phyloP scores from a whole-genome alignment of 2,113 vertebrate genomes.

The Murina feae region DNA sequence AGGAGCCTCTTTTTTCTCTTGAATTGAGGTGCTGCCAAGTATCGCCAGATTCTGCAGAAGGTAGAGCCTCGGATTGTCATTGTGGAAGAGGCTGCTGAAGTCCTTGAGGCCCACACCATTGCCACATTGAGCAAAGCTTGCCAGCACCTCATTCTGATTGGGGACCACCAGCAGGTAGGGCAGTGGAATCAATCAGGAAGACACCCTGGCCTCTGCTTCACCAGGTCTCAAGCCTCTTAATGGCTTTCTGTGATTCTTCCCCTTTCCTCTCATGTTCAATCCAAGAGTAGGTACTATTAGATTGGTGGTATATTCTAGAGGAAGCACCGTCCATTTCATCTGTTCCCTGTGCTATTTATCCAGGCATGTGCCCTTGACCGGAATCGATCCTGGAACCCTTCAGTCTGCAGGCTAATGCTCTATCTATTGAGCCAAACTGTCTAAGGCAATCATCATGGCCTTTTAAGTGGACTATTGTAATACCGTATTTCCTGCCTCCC shows the following conservation, averaged over 20 bases:
- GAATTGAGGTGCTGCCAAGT: slow-evolving; percentile 90
- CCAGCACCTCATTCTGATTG: slow-evolving; percentile 96
- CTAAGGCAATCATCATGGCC: background rate
- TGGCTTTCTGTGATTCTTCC: background rate
- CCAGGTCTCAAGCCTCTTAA: background rate
- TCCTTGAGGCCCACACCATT: slow-evolving; percentile 95
- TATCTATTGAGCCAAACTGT: too few species aligned
- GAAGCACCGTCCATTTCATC: background rate
- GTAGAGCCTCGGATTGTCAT: slow-evolving; percentile 88
- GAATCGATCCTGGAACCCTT: too few species aligned
- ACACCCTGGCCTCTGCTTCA: background rate
- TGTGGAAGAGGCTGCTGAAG: slow-evolving; percentile 96
- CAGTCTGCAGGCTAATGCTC: too few species aligned
- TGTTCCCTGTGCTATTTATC: background rate
- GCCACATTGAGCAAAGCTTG: slow-evolving; percentile 90
- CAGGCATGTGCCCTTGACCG: too few species aligned
- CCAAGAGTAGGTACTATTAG: background rate
- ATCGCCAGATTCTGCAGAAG: slow-evolving; percentile 86
- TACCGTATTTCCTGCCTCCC: background rate
- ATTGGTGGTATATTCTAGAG: background rate
- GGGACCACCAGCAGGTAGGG: slow-evolving; percentile 96
- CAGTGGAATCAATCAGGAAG: background rate
- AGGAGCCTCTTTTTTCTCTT: background rate
- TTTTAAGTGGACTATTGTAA: background rate
- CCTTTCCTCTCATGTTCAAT: background rate